Conservation (phyloP, 2,797 vertebrate species). For the Periparus ater region DNA sequence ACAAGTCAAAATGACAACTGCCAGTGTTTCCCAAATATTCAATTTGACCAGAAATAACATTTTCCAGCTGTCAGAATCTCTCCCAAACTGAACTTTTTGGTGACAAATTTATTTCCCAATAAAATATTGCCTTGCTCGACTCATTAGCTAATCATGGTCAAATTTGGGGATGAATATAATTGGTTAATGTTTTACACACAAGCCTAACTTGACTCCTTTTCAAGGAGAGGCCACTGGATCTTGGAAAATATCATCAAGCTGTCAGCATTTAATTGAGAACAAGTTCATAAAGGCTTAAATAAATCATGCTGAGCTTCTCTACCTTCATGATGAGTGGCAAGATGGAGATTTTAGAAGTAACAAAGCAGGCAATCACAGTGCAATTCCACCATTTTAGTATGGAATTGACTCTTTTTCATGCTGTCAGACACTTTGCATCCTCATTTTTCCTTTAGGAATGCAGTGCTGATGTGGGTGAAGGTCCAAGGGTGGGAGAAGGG, state of each 20-base stretch:
- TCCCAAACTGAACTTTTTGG: not conserved
- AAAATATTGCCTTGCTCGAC: not conserved
- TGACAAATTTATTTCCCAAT: not conserved
- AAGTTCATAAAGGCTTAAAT: slow-evolving; percentile 4
- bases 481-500: not conserved
- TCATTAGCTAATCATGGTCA: not conserved
- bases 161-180: not conserved
- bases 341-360: not conserved
- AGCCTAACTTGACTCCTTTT: slow-evolving; percentile 9
- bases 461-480: not conserved
- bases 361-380: not conserved
- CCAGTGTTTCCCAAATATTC: not conserved
- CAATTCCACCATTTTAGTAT: not conserved
- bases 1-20: not conserved
- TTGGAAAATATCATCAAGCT: slow-evolving; percentile 27
- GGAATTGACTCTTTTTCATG: not conserved
- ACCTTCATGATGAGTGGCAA: not conserved
- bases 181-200: not conserved
- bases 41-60: not conserved
- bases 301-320: not conserved
- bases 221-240: slow-evolving; percentile 15
- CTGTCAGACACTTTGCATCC: not conserved
- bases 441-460: not conserved
- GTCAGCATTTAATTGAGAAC: not conserved
- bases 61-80: not conserved